phyloP scores from a whole-genome alignment of 2,797 vertebrate species.

The Pseudocheirus occidentalis region DNA sequence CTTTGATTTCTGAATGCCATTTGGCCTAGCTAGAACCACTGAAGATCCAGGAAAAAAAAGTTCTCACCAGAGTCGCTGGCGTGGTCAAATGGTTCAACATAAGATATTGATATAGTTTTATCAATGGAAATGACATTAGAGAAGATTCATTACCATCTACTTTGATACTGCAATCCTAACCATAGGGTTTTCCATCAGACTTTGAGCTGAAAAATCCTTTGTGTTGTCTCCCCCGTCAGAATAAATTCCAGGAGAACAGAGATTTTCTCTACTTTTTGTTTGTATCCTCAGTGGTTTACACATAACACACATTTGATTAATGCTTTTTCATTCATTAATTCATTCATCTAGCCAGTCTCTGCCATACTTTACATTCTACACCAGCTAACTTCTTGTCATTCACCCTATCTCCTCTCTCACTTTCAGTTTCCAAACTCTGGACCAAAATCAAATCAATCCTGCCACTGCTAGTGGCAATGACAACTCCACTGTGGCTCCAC shows the following conservation, averaged over 20 bases:
- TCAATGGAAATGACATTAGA: not conserved
- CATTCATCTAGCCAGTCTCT: not conserved
- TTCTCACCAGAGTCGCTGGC: not conserved
- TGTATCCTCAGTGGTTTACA: not conserved
- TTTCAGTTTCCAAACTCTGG: not conserved
- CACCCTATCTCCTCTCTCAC: not conserved
- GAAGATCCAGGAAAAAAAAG: not conserved
- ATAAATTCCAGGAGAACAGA: not conserved
- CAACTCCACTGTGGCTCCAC: too few species aligned
- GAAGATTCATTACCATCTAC: not conserved
- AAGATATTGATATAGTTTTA: not conserved
- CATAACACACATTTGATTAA: not conserved
- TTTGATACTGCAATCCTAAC: not conserved
- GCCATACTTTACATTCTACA: not conserved
- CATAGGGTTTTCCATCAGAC: not conserved
- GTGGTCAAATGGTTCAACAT: not conserved
- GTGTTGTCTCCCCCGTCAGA: not conserved
- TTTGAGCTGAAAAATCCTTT: not conserved
- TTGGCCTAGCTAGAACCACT: not conserved
- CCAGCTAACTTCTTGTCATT: not conserved
- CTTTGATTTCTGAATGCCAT: not conserved
- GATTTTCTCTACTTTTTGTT: not conserved
- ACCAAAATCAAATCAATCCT: not conserved
- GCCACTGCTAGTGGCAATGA: not conserved
- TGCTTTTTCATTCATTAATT: not conserved